Base-by-base conservation (phyloP, 2,888 invertebrate species). In the Leptarthrus brevirostris region DNA sequence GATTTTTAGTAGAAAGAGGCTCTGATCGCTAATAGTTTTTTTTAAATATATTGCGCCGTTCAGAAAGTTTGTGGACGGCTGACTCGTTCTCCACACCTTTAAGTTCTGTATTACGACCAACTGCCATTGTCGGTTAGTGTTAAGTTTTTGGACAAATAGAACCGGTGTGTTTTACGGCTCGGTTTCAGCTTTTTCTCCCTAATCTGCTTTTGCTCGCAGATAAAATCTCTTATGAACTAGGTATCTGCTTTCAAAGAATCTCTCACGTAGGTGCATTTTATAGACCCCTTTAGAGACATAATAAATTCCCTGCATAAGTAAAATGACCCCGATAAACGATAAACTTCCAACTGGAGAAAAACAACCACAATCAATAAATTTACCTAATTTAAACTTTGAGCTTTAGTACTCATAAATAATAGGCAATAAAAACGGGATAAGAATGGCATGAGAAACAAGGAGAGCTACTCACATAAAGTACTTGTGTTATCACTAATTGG, bases 401-500 rank as follows among this genome's bases (percentile, higher is more conserved):
- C 61, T 61, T 61, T 61, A 61, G 61, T 10, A 12, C 40, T 16
- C 40, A 61, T 61, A 61, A 61, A 61, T 61, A 40, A 61, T 40
- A 61, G 61, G 61, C 61, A 5, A 40, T 61, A 36, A 61, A 61
- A 16, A 3, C 12, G 34, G 14, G 5, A 61, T 20, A 16, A 5
- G 5, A 52, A 16, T 34, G 8, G 20, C 22, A 30, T 20, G 40
- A 61, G 40, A 20, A 30, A 40, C 16, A 61, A n/a, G 36, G 10
- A 12, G 16, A 61, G 44, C n/a, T 8, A 44, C 44, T 12, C 4
- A 44, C 36, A 61, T 61, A 58, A 58, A 36, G 36, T 61, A 22
- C 61, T 61, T 20, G 30, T 61, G 18, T 34, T 61, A 61, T 61
- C 61, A 36, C 40, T 61, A 61, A 61, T 61, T 61, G 61, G 61